These are phyloP conservation scores for Hylia prasina DNA, from an alignment of 2,113 vertebrate species.

Conservation along the genomic window DNA sequence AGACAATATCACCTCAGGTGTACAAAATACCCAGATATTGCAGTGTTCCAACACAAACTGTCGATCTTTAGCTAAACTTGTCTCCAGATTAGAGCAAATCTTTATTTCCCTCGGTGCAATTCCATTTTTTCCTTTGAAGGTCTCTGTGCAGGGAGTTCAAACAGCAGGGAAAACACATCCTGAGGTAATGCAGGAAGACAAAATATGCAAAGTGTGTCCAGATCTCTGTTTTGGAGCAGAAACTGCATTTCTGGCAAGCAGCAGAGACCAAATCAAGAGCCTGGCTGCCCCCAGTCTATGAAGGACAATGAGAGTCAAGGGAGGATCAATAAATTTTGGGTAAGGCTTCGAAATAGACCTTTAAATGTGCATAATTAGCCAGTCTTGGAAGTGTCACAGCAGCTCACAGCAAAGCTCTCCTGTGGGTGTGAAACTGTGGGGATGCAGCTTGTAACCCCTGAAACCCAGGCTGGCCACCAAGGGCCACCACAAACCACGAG, in stretches of 20 bases:
- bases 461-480: neutral
- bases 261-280: neutral
- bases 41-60: neutral
- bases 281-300: neutral
- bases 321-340: neutral
- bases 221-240: neutral
- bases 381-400: neutral
- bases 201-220: neutral
- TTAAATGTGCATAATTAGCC: neutral
- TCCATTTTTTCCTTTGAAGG: neutral
- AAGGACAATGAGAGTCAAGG: neutral
- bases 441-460: neutral
- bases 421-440: neutral
- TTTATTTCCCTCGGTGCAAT: neutral
- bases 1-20: neutral
- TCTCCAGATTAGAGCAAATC: neutral
- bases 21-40: neutral
- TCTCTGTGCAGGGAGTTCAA: neutral
- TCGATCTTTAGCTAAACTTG: neutral
- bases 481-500: fast-evolving
- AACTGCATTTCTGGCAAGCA: neutral
- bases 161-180: neutral
- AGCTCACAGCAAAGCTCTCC: neutral
- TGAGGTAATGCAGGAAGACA: neutral
- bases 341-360: neutral